Evolutionary conservation across 1,140 invertebrate genomes (phyloP).

Genomic region (Hylaeus volcanicus): DNA sequence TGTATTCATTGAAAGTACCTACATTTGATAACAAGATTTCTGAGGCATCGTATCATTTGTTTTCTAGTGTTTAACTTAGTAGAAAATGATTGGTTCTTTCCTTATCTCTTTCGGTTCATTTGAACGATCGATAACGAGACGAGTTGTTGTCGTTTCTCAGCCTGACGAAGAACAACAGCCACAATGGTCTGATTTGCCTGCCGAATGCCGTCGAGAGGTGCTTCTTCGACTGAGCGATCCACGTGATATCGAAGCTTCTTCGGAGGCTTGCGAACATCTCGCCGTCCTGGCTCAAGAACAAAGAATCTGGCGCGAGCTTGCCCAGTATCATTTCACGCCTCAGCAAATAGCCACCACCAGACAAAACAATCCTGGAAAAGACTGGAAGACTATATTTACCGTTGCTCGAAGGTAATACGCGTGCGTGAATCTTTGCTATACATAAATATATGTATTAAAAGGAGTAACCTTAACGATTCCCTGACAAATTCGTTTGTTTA

Average conservation of each 20-base stretch:
- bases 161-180: slow-evolving; percentile 90
- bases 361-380: slow-evolving; percentile 84
- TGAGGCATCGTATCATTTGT: no score
- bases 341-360: slow-evolving; percentile 86
- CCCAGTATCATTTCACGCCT: slow-evolving; percentile 94
- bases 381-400: slow-evolving; percentile 78
- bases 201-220: slow-evolving; percentile 96
- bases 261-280: slow-evolving; percentile 85
- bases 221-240: slow-evolving; percentile 94
- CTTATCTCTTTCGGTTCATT: no score
- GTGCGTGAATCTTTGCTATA: no score
- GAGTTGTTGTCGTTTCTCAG: slow-evolving; percentile 79
- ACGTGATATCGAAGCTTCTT: slow-evolving; percentile 89
- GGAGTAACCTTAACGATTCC: no score
- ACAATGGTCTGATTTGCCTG: slow-evolving; percentile 93
- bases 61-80: no score
- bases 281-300: slow-evolving; percentile 92
- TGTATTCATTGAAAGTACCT: no score
- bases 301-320: slow-evolving; percentile 94
- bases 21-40: no score
- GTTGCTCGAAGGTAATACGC: slow-evolving; percentile 74
- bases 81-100: no score
- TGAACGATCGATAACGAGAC: slow-evolving; percentile 31
- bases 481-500: slow-evolving; percentile 68
- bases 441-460: no score